Conservation (phyloP, 1,140 invertebrate species). For the Camponotus floridanus region DNA sequence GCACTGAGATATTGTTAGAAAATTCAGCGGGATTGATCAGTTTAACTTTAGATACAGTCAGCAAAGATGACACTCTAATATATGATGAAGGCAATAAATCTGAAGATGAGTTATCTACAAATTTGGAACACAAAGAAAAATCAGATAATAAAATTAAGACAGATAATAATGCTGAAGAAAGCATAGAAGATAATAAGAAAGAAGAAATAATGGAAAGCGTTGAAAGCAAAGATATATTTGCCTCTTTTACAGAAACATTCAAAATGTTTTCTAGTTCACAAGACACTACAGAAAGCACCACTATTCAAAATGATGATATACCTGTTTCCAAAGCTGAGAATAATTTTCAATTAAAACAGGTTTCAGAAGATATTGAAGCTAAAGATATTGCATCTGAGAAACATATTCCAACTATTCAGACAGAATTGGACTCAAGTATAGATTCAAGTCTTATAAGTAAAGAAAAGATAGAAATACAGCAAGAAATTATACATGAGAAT, state of each 20-base stretch:
- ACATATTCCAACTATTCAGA: not conserved
- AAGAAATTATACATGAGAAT: conserved; percentile 1
- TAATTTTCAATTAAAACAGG: not conserved
- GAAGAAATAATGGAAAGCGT: not conserved
- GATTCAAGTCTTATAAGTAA: conserved; percentile 20
- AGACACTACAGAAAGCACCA: not conserved
- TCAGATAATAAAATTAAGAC: not conserved
- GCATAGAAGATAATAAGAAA: not conserved
- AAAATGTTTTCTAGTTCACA: conserved; percentile 12
- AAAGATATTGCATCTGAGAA: not conserved
- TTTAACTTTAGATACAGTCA: conserved; percentile 4
- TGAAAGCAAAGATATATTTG: conserved; percentile 42
- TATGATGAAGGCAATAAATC: not conserved
- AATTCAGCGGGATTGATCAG: conserved; percentile 12
- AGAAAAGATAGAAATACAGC: conserved; percentile 12
- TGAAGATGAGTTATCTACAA: not conserved
- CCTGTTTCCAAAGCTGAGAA: not conserved
- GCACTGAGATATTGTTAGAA: not conserved
- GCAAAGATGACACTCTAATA: not conserved
- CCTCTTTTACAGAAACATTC: conserved; percentile 32
- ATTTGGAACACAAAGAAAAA: not conserved
- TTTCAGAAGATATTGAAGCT: not conserved
- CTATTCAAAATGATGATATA: not conserved
- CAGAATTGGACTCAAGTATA: not conserved
- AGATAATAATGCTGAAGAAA: not conserved